Evolutionary conservation across 2,888 invertebrate species (phyloP).

Genomic region (Caenorhabditis angaria): DNA sequence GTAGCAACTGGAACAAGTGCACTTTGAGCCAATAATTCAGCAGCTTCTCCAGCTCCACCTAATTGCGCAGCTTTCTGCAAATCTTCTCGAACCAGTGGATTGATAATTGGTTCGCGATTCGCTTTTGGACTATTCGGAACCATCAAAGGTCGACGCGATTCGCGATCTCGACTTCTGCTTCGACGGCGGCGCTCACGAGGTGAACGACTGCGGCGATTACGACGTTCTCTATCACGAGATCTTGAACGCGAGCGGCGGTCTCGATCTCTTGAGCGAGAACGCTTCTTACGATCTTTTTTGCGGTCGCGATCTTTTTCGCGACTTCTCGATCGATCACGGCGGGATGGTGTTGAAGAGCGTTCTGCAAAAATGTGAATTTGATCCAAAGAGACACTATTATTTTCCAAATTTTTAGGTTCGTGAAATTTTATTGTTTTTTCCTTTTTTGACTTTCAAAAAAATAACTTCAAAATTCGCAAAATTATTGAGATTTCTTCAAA

Average conservation of each 20-base stretch:
- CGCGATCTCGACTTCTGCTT: conserved; percentile 16
- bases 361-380: not conserved
- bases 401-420: too few species aligned
- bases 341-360: conserved; percentile 3
- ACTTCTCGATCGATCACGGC: conserved; percentile 9
- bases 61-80: conserved; percentile 36
- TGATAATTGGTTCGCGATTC: conserved; percentile 51
- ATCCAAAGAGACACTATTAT: too few species aligned
- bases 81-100: conserved; percentile 57
- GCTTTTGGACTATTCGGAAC: conserved; percentile 39
- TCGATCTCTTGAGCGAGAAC: conserved; percentile 18
- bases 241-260: conserved; percentile 30
- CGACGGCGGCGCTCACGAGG: conserved; percentile 17
- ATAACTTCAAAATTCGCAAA: too few species aligned
- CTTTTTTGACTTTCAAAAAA: too few species aligned
- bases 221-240: conserved; percentile 43
- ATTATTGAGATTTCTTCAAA: too few species aligned
- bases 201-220: conserved; percentile 26
- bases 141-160: conserved; percentile 26
- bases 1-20: conserved; percentile 28
- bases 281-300: conserved; percentile 18
- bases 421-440: too few species aligned
- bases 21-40: conserved; percentile 21
- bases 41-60: conserved; percentile 21
- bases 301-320: conserved; percentile 43